Percentiles rank a stretch among this genome's conserved stretches.
Evolutionary conservation across 2,113 vertebrate genomes (phyloP).

Genomic region (Phaethornis superciliosus): DNA sequence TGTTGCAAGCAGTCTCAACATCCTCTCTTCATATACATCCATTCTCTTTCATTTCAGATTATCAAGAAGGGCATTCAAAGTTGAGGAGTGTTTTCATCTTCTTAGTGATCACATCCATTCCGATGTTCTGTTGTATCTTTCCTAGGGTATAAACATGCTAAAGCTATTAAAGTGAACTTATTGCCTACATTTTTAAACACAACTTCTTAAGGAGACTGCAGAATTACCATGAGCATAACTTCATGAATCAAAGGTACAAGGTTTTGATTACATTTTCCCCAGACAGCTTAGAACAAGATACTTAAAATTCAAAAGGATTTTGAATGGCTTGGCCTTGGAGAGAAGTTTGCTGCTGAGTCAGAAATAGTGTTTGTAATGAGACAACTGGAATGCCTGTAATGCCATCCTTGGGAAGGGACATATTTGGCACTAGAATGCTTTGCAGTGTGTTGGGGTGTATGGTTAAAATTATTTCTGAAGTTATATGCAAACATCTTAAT

Average conservation of each 20-base stretch:
- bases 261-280: background rate
- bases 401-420: background rate
- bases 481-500: background rate
- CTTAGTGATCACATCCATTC: background rate
- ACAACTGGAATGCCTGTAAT: rapidly evolving
- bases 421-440: background rate
- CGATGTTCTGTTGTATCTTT: background rate
- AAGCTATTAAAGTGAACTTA: background rate
- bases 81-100: background rate
- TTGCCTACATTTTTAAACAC: background rate
- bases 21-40: background rate
- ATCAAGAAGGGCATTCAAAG: background rate
- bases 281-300: background rate
- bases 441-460: background rate
- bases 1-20: background rate
- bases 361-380: background rate
- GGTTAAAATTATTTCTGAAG: background rate
- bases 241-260: background rate
- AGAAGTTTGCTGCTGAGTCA: background rate
- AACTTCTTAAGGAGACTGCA: background rate
- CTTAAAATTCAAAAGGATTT: background rate
- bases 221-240: background rate
- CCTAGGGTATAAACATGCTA: background rate
- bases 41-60: background rate
- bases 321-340: background rate